Base-by-base conservation (phyloP, 1,140 invertebrate genomes). In the Drosophila pallidifrons region DNA sequence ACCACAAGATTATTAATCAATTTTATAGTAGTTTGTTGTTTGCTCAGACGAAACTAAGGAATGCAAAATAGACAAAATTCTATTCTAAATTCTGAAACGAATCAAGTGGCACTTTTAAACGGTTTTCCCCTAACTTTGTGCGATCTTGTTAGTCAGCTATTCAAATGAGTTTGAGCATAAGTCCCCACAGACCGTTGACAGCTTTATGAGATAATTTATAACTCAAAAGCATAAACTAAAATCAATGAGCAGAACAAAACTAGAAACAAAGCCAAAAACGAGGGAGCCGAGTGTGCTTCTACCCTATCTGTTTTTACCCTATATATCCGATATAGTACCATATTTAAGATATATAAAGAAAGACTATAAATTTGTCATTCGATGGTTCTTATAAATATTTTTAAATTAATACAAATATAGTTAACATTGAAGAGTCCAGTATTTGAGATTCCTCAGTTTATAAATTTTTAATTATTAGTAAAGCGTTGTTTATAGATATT, bases 141-240 rank as follows among this genome's bases (percentile, higher is more conserved):
- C 38, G 28, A 57, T 64, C 72, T 65, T 57, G 71, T 69, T 46
- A 58, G 49, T 75, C 59, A 45, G 65, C 32, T 77, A 75, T 75
- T 77, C 54, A 75, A 70, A 77, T 75, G 46, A 64, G 60, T 13
- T 35, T 46, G 41, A 11, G 11, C 25, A 11, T 16, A 47, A 47
- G 46, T 59, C 28, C 20, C 64, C 20, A 25, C 20, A 49, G 43
- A 20, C 25, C 30, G 46, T 16, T 32, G 46, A 61, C 69, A 74
- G 64, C 70, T 73, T 74, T 61, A 68, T 68, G 70, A 52, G 35
- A 68, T 73, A 68, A 67, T 73, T 68, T 73, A 73, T 54, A 67
- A 54, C 20, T 13, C 28, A 41, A 1, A 28, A 43, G 45, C 41
- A 46, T 64, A 64, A 57, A 70, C 20, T 35, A 63, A 43, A 70